A percentile compares a stretch with the other conserved stretches of the same genome.
Evolutionary conservation across 2,888 invertebrate species (phyloP).

Genomic region (Lomographa bimaculata): DNA sequence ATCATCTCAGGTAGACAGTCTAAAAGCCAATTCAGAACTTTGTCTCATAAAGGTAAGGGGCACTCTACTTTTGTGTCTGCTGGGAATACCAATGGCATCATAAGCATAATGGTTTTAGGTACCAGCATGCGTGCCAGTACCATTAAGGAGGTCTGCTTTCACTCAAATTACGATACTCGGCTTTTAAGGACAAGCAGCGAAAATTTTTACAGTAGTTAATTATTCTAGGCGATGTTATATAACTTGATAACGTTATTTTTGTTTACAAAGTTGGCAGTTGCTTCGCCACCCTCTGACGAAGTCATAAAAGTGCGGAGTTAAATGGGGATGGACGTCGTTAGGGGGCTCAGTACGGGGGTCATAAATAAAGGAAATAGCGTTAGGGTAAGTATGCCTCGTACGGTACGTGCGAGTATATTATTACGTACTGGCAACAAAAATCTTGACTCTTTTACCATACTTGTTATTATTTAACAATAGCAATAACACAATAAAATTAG

Average conservation of each 20-base stretch:
- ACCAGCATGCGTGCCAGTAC: conserved; percentile 43
- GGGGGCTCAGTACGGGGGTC: conserved; percentile 18
- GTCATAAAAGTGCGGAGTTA: conserved; percentile 15
- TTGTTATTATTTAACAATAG: too few species aligned
- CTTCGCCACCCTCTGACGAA: conserved; percentile 5
- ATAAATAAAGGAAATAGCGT: conserved; percentile 12
- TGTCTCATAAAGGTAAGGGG: conserved; percentile 45
- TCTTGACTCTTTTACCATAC: too few species aligned
- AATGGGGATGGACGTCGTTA: conserved; percentile 24
- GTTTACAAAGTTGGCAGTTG: conserved; percentile 6
- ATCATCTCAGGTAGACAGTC: conserved; percentile 21
- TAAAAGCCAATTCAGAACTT: conserved; percentile 31
- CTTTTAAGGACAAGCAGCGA: conserved; percentile 41
- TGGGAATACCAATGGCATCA: conserved; percentile 62
- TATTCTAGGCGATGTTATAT: conserved; percentile 29
- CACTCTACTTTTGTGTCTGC: conserved; percentile 45
- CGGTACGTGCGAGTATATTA: neutral
- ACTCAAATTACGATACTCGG: conserved; percentile 52
- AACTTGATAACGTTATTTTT: conserved; percentile 15
- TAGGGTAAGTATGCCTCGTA: conserved; percentile 5
- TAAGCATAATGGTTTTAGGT: conserved; percentile 59
- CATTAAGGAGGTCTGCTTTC: conserved; percentile 58
- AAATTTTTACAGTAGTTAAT: conserved; percentile 36
- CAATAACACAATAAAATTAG: too few species aligned
- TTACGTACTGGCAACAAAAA: too few species aligned